These are phyloP conservation scores for Agrochola macilenta DNA, from an alignment of 2,888 invertebrate species.

Conservation along the genomic window DNA sequence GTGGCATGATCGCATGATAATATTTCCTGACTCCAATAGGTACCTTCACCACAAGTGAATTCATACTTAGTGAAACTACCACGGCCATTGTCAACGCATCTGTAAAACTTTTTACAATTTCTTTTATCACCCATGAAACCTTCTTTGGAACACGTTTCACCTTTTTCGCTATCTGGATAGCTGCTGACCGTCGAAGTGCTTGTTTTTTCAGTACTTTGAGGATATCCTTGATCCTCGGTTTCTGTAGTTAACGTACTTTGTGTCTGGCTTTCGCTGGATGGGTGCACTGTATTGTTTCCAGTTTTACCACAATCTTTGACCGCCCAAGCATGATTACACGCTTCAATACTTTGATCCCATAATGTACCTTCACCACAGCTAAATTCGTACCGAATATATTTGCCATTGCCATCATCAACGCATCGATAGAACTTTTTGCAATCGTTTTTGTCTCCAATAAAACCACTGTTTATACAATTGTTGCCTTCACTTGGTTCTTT, in stretches of 20 bases:
- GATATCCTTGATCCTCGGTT: constrained; percentile 38
- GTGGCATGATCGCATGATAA: constrained; percentile 92
- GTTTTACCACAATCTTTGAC: constrained; percentile 62
- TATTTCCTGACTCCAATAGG: constrained; percentile 93
- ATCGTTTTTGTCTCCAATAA: constrained; percentile 88
- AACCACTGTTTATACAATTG: constrained; percentile 87
- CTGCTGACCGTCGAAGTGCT: constrained; percentile 26
- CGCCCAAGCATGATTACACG: constrained; percentile 89
- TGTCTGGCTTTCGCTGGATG: constrained; percentile 31
- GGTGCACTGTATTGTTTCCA: constrained; percentile 52
- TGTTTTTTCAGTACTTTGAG: constrained; percentile 46
- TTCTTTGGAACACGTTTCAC: constrained; percentile 48
- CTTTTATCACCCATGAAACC: constrained; percentile 92
- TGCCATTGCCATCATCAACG: constrained; percentile 85
- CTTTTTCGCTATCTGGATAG: constrained; percentile 31
- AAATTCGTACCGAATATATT: constrained; percentile 88
- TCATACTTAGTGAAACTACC: constrained; percentile 92
- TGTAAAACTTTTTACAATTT: constrained; percentile 94
- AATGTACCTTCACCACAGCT: constrained; percentile 90
- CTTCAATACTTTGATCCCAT: constrained; percentile 90
- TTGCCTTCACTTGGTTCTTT: constrained; percentile 49
- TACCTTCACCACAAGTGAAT: constrained; percentile 94
- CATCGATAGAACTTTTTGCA: constrained; percentile 93
- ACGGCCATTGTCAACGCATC: constrained; percentile 92
- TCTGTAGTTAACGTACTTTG: constrained; percentile 24